Conservation (phyloP, 2,888 invertebrate species). For the Elysia crispata region DNA sequence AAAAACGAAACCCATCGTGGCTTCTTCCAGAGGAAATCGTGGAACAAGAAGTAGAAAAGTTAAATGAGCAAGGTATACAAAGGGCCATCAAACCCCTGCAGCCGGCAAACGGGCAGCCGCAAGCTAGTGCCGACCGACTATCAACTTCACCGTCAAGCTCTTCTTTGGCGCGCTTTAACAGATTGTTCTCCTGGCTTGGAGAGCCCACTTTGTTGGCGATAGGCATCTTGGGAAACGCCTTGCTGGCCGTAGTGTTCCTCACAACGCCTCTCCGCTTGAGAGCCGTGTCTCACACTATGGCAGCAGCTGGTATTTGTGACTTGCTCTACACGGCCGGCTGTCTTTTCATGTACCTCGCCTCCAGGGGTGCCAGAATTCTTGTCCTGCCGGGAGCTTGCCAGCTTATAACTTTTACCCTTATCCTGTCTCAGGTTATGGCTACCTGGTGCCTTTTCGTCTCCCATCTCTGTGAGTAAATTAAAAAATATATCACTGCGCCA, state of each 20-base stretch:
- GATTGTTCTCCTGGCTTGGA: slow-evolving; percentile 16
- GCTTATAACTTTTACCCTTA: slow-evolving; percentile 31
- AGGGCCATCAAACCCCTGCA: too few species aligned
- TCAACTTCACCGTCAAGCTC: too few species aligned
- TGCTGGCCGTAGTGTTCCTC: slow-evolving; percentile 33
- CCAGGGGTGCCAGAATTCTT: slow-evolving; percentile 11
- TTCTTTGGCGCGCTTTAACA: slow-evolving; percentile 23
- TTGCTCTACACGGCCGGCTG: slow-evolving; percentile 31
- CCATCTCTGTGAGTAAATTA: slow-evolving; percentile 35
- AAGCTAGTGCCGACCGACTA: too few species aligned
- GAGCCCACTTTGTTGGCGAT: slow-evolving; percentile 37
- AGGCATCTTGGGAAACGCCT: slow-evolving; percentile 41
- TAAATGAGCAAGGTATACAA: too few species aligned
- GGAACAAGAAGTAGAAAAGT: too few species aligned
- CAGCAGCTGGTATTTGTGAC: slow-evolving; percentile 32
- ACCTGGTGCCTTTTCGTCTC: slow-evolving; percentile 37
- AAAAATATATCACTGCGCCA: background rate
- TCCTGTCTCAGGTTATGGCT: slow-evolving; percentile 22
- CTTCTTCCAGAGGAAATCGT: too few species aligned
- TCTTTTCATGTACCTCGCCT: slow-evolving; percentile 30
- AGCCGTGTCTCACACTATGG: slow-evolving; percentile 36
- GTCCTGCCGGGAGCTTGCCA: slow-evolving; percentile 38
- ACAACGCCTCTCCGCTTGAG: slow-evolving; percentile 34
- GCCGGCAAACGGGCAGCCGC: too few species aligned
- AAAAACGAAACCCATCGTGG: too few species aligned